Conservation (phyloP, 2,113 vertebrate species). For the Oreocharis arfaki region DNA sequence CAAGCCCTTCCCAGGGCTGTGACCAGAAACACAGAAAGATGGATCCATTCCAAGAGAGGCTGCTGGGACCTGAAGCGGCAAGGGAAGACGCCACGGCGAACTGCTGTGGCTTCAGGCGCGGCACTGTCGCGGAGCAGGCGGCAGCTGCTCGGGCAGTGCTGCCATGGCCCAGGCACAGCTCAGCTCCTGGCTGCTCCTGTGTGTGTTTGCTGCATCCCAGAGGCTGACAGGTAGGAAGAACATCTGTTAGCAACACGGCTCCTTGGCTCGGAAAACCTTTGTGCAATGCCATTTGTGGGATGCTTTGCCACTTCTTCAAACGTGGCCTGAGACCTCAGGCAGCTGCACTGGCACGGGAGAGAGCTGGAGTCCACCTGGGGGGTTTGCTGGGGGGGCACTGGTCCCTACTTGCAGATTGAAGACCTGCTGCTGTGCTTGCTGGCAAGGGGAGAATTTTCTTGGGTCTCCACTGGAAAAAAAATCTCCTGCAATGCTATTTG, state of each 20-base stretch:
- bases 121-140: not conserved
- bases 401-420: not conserved
- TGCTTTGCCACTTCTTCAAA: not conserved
- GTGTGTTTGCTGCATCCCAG: not conserved
- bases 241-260: not conserved
- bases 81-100: not conserved
- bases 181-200: conserved; percentile 32
- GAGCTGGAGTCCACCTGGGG: not conserved
- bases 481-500: not conserved
- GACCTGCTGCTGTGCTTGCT: not conserved
- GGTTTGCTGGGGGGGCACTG: not conserved
- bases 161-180: not conserved
- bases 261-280: not conserved
- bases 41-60: not conserved
- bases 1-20: conserved; percentile 48
- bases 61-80: conserved; percentile 1
- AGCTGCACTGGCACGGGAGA: not conserved
- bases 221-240: conserved; percentile 45
- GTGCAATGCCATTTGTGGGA: fast-evolving
- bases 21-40: not conserved
- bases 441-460: not conserved
- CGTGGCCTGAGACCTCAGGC: fast-evolving
- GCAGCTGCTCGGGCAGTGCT: not conserved
- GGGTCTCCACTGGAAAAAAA: not conserved
- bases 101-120: not conserved